Base-by-base conservation (phyloP, 1,140 invertebrate species). In the Andrena cerasifolii region DNA sequence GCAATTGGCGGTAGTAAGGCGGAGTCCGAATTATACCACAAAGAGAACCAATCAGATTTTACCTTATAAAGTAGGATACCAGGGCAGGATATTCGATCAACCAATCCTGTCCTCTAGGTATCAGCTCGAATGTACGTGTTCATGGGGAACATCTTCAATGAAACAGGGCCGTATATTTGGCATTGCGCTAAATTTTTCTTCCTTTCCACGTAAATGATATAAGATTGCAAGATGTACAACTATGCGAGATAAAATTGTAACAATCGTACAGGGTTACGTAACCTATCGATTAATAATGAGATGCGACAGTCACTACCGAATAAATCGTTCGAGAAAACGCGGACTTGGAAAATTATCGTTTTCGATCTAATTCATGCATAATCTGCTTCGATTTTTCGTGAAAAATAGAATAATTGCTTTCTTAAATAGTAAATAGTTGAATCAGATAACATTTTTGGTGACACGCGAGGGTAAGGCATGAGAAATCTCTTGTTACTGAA, bases 1-100 rank as follows among this genome's bases (percentile, higher is more conserved):
- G 89, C 90, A 91, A 92, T 92, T 92, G 90, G 91, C 87, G 87
- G 88, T 86, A 79, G 83, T 86, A 86, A 90, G 88, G 87, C 89
- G 90, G 87, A 85, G 90, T 84, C 89, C 85, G 88, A 92, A 92
- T 92, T 92, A 91, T 87, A 83, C 72, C 86, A 83, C 86, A 93
- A 93, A 93, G 91, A 92, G 93, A 92, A 93, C 94, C 94, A 95
- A 95, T 95, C 93, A 94, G 93, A 93, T 93, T 93, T 93, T 93
- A 93, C 92, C 93, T 94, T 94, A 92, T 92, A 93, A 92, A 91
- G 90, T 89, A 88, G 90, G 91, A 94, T 93, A 93, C 89, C 90
- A 91, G 90, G 89, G 92, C 93, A 93, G 93, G 93, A 94, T 93
- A 93, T 92, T 92, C 90, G 91, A 92, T 92, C 91, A 93, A 91